Evolutionary conservation across 2,888 invertebrate genomes (phyloP).

Genomic region (Iselma pallidipennis): DNA sequence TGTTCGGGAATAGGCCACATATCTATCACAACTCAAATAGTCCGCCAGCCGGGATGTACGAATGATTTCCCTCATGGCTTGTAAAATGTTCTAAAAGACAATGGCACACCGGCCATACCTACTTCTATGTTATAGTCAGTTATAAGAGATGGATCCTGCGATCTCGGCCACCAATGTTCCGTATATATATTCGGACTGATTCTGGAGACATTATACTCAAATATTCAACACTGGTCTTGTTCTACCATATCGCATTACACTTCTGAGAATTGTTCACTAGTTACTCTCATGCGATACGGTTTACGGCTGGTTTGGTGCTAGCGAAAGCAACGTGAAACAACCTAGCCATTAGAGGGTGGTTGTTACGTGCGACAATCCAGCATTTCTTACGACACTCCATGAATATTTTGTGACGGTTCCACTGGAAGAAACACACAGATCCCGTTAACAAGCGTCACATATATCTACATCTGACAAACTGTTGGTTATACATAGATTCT

Average conservation of each 20-base stretch:
- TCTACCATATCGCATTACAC: conserved; percentile 42
- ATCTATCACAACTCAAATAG: conserved; percentile 55
- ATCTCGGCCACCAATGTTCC: conserved; percentile 22
- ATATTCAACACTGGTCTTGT: conserved; percentile 44
- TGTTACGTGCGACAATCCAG: conserved; percentile 29
- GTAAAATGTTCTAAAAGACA: conserved; percentile 57
- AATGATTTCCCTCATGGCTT: conserved; percentile 63
- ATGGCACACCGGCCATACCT: conserved; percentile 32
- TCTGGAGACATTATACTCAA: conserved; percentile 35
- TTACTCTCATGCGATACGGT: conserved; percentile 31
- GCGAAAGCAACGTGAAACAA: conserved; percentile 24
- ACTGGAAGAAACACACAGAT: too few species aligned
- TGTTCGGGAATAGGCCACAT: conserved; percentile 27
- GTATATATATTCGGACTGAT: too few species aligned
- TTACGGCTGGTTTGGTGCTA: conserved; percentile 40
- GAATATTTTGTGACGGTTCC: conserved; percentile 9
- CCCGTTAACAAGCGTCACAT: too few species aligned
- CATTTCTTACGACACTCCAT: conserved; percentile 26
- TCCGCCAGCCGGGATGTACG: conserved; percentile 46
- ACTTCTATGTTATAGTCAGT: conserved; percentile 29
- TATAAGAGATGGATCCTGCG: conserved; percentile 34
- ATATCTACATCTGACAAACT: too few species aligned
- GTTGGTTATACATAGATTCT: too few species aligned
- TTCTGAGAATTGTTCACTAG: conserved; percentile 41
- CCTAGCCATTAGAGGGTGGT: conserved; percentile 29